Conservation (phyloP, 2,888 invertebrate genomes). For the Eledona agricola region DNA sequence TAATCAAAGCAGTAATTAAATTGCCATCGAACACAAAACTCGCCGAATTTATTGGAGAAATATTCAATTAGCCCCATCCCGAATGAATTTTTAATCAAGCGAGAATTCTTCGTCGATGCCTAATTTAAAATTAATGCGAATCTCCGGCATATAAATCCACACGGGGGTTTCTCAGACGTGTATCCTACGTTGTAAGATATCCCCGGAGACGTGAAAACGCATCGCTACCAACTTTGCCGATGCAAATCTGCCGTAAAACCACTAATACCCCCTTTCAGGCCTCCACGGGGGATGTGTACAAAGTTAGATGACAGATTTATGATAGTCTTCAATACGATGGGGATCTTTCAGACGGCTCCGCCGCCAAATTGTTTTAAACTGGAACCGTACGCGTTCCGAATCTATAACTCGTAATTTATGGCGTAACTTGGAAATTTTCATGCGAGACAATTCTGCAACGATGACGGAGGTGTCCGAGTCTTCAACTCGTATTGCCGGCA, state of each 20-base stretch:
- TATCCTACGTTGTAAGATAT: conserved; percentile 53
- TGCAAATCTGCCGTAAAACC: conserved; percentile 60
- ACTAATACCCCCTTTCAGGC: conserved; percentile 57
- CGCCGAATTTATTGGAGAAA: conserved; percentile 9
- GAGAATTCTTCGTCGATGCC: conserved; percentile 2
- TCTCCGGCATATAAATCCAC: conserved; percentile 50
- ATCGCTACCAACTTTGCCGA: conserved; percentile 57
- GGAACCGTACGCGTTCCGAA: conserved; percentile 35
- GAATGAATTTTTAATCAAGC: conserved; percentile 22
- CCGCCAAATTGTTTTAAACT: conserved; percentile 42
- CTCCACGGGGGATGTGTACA: conserved; percentile 53
- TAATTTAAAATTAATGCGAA: conserved; percentile 28
- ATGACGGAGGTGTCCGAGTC: no score
- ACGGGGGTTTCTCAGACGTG: conserved; percentile 46
- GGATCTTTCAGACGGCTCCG: conserved; percentile 33
- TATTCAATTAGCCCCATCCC: conserved; percentile 5
- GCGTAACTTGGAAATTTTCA: conserved; percentile 6
- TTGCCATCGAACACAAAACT: conserved; percentile 31
- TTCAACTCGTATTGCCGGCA: neutral
- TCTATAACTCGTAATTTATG: conserved; percentile 37
- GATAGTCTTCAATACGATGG: conserved; percentile 52
- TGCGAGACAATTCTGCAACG: conserved; percentile 3
- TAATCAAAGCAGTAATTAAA: conserved; percentile 31
- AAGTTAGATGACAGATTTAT: conserved; percentile 58
- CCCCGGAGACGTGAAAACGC: conserved; percentile 54